A percentile compares a stretch with the other conserved stretches of the same genome.
Evolutionary conservation across 2,797 vertebrate genomes (phyloP).

Genomic region (Enteromius unitaeniatus): DNA sequence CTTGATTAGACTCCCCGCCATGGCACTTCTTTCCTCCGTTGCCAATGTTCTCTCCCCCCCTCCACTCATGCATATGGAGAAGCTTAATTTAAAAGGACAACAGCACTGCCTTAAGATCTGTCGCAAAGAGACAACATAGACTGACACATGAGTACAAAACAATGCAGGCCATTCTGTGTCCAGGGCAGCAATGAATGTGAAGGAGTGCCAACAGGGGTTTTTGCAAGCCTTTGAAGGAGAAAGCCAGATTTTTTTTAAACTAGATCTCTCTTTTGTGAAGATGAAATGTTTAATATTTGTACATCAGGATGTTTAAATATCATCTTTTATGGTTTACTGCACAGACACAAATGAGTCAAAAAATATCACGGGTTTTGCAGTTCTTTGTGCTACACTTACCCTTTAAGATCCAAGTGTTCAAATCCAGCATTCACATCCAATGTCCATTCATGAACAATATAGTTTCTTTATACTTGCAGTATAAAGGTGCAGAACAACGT

Average conservation of each 20-base stretch:
- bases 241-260: neutral
- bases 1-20: conserved; percentile 61
- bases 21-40: conserved; percentile 56
- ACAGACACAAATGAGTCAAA: neutral
- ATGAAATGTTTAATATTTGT: neutral
- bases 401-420: neutral
- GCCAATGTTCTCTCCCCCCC: conserved; percentile 49
- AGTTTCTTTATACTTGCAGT: neutral
- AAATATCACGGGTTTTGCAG: neutral
- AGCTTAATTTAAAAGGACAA: conserved; percentile 51
- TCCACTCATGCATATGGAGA: conserved; percentile 67
- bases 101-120: conserved; percentile 58
- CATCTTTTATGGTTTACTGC: neutral
- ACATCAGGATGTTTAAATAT: neutral
- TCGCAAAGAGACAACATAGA: conserved; percentile 55
- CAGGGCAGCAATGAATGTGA: conserved; percentile 54
- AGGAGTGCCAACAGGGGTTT: conserved; percentile 16
- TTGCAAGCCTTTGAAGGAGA: conserved; percentile 2
- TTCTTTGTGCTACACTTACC: neutral
- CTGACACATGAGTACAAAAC: conserved; percentile 57
- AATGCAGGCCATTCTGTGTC: conserved; percentile 63
- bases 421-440: neutral
- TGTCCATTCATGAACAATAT: neutral
- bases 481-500: too few species aligned
- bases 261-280: neutral